Conservation (phyloP, 2,797 vertebrate species). For the Mallotus villosus region DNA sequence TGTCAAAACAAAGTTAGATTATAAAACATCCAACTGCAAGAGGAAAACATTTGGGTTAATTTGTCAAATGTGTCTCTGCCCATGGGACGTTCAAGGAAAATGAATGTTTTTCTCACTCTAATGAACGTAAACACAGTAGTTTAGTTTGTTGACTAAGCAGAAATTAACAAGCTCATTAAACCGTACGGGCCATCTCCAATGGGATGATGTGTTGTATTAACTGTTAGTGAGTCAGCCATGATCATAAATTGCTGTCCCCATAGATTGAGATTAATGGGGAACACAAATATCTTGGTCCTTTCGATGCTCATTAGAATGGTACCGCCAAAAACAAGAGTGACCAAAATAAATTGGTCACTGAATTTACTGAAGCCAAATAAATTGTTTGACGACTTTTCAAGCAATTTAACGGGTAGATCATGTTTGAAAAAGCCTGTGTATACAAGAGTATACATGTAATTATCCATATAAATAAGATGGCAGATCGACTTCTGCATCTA, state of each 20-base stretch:
- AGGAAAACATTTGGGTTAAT: too few species aligned
- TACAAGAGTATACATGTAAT: too few species aligned
- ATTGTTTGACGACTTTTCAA: not conserved
- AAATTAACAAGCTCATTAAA: conserved; percentile 1
- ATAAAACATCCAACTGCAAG: too few species aligned
- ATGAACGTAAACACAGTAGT: conserved; percentile 6
- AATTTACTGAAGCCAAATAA: not conserved
- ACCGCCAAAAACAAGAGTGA: not conserved
- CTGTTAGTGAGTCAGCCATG: not conserved
- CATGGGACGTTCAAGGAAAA: too few species aligned
- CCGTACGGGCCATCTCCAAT: not conserved
- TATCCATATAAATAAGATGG: too few species aligned
- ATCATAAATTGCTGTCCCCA: not conserved
- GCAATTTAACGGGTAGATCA: not conserved
- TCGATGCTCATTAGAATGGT: not conserved
- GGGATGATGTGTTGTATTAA: not conserved
- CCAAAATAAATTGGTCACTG: not conserved
- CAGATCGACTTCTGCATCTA: too few species aligned
- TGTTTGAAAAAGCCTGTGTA: not conserved
- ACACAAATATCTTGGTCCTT: not conserved
- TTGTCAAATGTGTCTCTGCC: too few species aligned
- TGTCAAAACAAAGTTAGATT: too few species aligned
- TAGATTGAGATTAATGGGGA: not conserved
- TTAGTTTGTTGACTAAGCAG: not conserved
- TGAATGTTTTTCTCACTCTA: not conserved